Evolutionary conservation across 2,888 invertebrate species (phyloP).

Genomic region (Hybos culiciformis): DNA sequence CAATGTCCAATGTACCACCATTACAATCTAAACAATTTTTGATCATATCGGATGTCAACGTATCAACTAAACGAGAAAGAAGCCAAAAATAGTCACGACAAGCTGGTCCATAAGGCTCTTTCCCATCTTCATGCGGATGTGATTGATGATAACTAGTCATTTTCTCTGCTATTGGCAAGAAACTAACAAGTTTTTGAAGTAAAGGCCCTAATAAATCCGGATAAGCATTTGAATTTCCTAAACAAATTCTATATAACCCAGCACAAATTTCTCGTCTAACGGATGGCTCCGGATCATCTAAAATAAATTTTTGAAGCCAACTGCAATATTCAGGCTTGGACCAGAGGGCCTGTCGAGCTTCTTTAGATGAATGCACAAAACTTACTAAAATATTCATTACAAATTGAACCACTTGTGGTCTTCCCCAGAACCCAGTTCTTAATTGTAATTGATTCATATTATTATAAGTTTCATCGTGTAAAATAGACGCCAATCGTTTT

Average conservation of each 20-base stretch:
- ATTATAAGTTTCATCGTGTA: slow-evolving; percentile 64
- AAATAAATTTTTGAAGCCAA: slow-evolving; percentile 72
- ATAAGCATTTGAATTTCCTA: slow-evolving; percentile 45
- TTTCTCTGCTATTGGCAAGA: slow-evolving; percentile 70
- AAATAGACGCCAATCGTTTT: slow-evolving; percentile 69
- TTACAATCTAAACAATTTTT: slow-evolving; percentile 47
- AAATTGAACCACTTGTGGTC: slow-evolving; percentile 85
- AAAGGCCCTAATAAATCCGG: slow-evolving; percentile 61
- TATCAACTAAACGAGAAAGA: slow-evolving; percentile 75
- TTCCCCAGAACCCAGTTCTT: slow-evolving; percentile 85
- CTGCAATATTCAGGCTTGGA: slow-evolving; percentile 56
- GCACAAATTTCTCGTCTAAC: slow-evolving; percentile 85
- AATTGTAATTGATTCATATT: slow-evolving; percentile 52
- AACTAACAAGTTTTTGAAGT: slow-evolving; percentile 64
- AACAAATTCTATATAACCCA: slow-evolving; percentile 76
- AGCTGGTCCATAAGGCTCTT: slow-evolving; percentile 88
- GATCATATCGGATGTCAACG: slow-evolving; percentile 64
- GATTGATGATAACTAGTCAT: slow-evolving; percentile 46
- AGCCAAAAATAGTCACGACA: slow-evolving; percentile 93
- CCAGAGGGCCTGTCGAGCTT: slow-evolving; percentile 62
- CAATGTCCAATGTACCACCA: slow-evolving; percentile 51
- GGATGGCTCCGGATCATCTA: slow-evolving; percentile 86
- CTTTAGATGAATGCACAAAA: slow-evolving; percentile 78
- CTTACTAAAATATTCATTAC: slow-evolving; percentile 85
- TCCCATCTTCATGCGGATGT: slow-evolving; percentile 50